Conservation (phyloP, 1,140 invertebrate species). For the Ceratitis capitata region DNA sequence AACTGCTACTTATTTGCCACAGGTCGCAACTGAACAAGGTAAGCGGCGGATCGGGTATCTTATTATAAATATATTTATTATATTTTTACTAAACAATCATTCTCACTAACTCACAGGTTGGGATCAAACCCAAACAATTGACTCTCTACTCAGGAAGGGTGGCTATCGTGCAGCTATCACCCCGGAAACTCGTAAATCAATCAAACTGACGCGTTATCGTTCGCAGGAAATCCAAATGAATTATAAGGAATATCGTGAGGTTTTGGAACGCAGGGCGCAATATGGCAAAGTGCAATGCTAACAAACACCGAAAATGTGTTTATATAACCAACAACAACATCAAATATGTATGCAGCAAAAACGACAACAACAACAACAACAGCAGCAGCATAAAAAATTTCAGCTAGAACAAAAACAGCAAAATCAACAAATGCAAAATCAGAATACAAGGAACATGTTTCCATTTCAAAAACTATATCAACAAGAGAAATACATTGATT, state of each 20-base stretch:
- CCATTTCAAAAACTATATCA: background rate
- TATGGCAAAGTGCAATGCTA: slow-evolving; percentile 64
- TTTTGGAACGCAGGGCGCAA: slow-evolving; percentile 58
- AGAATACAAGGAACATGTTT: background rate
- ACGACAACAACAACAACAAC: too few relatives aligned
- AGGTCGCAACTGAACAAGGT: slow-evolving; percentile 98
- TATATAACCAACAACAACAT: background rate
- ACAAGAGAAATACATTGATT: background rate
- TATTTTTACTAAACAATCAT: background rate
- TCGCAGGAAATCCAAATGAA: slow-evolving; percentile 69
- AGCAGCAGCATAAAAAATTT: background rate
- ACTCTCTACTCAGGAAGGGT: slow-evolving; percentile 95
- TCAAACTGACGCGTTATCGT: slow-evolving; percentile 95
- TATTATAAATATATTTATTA: background rate
- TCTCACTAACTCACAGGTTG: slow-evolving; percentile 75
- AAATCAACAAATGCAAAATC: background rate
- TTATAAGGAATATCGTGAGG: slow-evolving; percentile 63
- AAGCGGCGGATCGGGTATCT: background rate
- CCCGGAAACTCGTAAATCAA: slow-evolving; percentile 83
- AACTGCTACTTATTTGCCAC: slow-evolving; percentile 97
- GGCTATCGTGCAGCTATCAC: slow-evolving; percentile 94
- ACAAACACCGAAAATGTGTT: slow-evolving; percentile 47
- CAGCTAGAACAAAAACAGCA: background rate
- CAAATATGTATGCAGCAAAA: background rate
- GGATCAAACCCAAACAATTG: slow-evolving; percentile 97